A percentile compares a stretch with the other conserved stretches of the same genome.
Conservation (phyloP, 2,888 invertebrate species). For the Eupithecia inturbata region DNA sequence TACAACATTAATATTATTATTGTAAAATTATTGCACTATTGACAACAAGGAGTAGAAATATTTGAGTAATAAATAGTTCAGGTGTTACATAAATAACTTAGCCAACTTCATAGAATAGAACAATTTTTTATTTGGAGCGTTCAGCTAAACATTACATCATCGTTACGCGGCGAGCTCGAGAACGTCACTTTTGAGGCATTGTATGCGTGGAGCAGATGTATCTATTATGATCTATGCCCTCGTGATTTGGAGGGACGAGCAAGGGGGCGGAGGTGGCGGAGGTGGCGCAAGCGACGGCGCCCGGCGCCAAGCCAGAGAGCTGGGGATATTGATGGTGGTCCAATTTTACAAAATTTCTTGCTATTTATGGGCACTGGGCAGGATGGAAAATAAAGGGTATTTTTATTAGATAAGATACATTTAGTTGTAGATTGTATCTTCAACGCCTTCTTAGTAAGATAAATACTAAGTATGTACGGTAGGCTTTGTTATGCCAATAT, state of each 20-base stretch:
- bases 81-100: constrained; percentile 40
- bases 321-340: constrained; percentile 35
- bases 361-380: neutral
- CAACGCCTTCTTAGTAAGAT: neutral
- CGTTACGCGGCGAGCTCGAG: constrained; percentile 46
- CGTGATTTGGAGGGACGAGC: constrained; percentile 43
- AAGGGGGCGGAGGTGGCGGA: constrained; percentile 21
- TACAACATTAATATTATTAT: neutral
- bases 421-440: neutral
- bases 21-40: neutral
- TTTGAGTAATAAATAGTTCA: constrained; percentile 1
- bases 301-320: constrained; percentile 61
- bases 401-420: neutral
- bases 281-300: constrained; percentile 41
- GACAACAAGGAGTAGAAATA: constrained; percentile 3
- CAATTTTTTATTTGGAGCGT: constrained; percentile 51
- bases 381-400: neutral
- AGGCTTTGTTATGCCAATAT: neutral
- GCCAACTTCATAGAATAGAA: constrained; percentile 49
- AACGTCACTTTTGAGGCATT: constrained; percentile 63
- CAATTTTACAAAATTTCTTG: neutral
- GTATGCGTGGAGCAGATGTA: constrained; percentile 57
- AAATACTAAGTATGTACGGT: neutral
- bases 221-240: constrained; percentile 44
- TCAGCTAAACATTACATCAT: constrained; percentile 66